Percentiles rank a stretch among this genome's conserved stretches.
Evolutionary conservation across 2,888 invertebrate genomes (phyloP).

Genomic region (Catotricha subobsoleta): DNA sequence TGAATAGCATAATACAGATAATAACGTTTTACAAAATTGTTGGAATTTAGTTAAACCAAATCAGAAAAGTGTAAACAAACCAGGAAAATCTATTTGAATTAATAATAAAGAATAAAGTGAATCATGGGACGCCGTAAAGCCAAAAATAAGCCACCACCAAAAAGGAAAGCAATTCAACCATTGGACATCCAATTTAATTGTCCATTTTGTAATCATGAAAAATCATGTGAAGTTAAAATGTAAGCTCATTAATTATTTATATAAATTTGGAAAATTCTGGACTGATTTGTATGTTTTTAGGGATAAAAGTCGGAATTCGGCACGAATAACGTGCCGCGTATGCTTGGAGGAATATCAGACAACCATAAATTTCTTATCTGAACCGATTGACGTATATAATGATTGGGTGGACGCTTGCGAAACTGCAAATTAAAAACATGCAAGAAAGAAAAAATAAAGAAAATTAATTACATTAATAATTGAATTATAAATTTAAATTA

Average conservation of each 20-base stretch:
- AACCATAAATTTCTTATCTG: slow-evolving; percentile 86
- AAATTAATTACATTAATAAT: too few species aligned
- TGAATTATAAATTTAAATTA: too few species aligned
- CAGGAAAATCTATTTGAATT: too few species aligned
- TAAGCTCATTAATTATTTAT: slow-evolving; percentile 32
- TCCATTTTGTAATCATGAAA: slow-evolving; percentile 98
- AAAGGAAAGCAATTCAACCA: slow-evolving; percentile 80
- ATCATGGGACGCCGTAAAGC: slow-evolving; percentile 93
- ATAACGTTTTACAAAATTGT: too few species aligned
- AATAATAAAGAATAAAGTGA: background rate
- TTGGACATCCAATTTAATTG: slow-evolving; percentile 94
- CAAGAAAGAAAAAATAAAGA: too few species aligned
- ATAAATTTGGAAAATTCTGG: slow-evolving; percentile 5
- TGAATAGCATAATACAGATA: too few species aligned
- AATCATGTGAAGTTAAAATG: slow-evolving; percentile 99
- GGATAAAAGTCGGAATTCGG: slow-evolving; percentile 89
- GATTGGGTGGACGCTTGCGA: slow-evolving; percentile 99
- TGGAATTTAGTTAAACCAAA: too few species aligned
- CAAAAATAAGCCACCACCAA: slow-evolving; percentile 92
- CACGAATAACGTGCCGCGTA: slow-evolving; percentile 84
- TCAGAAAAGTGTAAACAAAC: too few species aligned
- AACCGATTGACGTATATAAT: slow-evolving; percentile 96
- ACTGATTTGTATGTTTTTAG: slow-evolving; percentile 34
- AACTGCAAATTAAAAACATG: slow-evolving; percentile 73
- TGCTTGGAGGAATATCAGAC: slow-evolving; percentile 96